Evolutionary conservation across 64 coral and sea anemone genomes (phyloP), one percentile per base, ranked within the genome.

Genomic region (Pocillopora damicornis): DNA sequence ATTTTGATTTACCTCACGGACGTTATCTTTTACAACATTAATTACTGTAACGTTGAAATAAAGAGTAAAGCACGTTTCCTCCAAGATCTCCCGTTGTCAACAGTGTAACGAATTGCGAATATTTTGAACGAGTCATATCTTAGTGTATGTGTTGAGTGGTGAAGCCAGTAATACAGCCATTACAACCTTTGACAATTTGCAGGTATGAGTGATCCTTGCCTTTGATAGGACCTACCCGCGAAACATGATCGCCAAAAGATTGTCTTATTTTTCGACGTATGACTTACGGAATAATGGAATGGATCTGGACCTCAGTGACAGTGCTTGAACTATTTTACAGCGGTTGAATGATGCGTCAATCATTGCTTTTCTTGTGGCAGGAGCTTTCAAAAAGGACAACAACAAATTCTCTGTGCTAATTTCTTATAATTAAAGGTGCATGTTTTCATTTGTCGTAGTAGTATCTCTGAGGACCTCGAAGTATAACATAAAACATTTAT

Each of bases 161-260:
- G 0, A 4, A 4, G 20, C 18, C 11, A 22, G 65, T 72, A 72
- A 82, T 82, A 22, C 65, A 82, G 66, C 63, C 3, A 30, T 71
- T 30, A 65, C 65, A 82, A 82, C 63, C 3, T 58, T 71, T 30
- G 81, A 85, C 38, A 68, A 85, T 73, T 22, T 20, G 18, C 63
- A 71, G 63, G 35, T 11, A 84, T 57, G 12, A 15, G 13, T 17
- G 6, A 10, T 34, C 15, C 79, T 58, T 4, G 59, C 26, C 59
- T 60, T 60, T 37, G 15, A 83, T 20, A 38, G 20, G 9, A 56
- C 64, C 2, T 15, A n/a, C 62, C 45, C 1, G 26, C 10, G 63
- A 72, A 58, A 85, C 15, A 26, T 57, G 63, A 85, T 69, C 35
- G 63, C 63, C 16, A 37, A 58, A 7, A 17, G 20, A 71, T 11